These are phyloP conservation scores for Drosophila kurseongensis DNA, from an alignment of 1,140 invertebrate species.

Conservation along the genomic window DNA sequence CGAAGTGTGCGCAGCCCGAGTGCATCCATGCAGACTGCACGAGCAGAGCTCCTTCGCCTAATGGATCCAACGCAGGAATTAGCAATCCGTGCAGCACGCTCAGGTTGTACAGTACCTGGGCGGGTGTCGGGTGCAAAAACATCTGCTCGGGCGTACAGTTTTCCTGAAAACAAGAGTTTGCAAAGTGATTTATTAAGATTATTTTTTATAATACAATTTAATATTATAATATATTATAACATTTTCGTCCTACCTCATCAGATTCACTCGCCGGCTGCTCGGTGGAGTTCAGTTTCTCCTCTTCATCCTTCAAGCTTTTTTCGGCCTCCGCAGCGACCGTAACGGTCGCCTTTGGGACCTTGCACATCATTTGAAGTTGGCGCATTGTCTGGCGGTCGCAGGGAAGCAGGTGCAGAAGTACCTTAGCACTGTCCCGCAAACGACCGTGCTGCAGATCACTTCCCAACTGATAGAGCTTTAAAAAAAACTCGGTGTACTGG, in stretches of 20 bases:
- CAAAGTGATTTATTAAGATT: background rate
- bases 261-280: constrained; percentile 34
- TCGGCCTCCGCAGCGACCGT: constrained; percentile 12
- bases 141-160: constrained; percentile 88
- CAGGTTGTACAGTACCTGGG: constrained; percentile 90
- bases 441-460: constrained; percentile 91
- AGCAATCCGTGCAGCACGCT: constrained; percentile 95
- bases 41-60: constrained; percentile 92
- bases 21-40: constrained; percentile 93
- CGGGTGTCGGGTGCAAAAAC: constrained; percentile 91
- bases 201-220: no score
- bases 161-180: constrained; percentile 33
- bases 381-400: constrained; percentile 92
- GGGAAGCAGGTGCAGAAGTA: constrained; percentile 95
- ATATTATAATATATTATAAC: no score
- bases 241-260: constrained; percentile 19
- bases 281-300: constrained; percentile 18
- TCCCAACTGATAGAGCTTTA: constrained; percentile 95
- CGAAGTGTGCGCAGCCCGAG: constrained; percentile 90
- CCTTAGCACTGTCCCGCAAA: constrained; percentile 93
- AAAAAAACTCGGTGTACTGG: constrained; percentile 94
- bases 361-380: constrained; percentile 87
- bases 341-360: constrained; percentile 54
- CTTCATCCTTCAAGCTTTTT: constrained; percentile 57
- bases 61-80: constrained; percentile 94